Percentiles rank a stretch among this genome's conserved stretches.
phyloP scores from a whole-genome alignment of 1,140 invertebrate species.

The Nebria ingens region DNA sequence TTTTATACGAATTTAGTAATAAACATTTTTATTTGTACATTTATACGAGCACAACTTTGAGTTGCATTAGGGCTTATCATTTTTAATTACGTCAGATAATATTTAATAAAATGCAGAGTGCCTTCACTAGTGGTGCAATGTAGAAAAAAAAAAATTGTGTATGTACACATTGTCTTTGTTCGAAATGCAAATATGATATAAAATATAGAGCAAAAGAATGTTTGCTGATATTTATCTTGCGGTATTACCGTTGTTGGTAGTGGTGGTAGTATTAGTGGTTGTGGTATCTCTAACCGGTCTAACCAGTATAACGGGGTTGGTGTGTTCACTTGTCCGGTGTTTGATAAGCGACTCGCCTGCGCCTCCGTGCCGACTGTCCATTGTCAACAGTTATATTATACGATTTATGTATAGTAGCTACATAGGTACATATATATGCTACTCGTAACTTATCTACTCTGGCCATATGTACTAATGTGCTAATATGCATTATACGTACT shows the following conservation, averaged over 20 bases:
- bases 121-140: neutral
- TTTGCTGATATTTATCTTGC: neutral
- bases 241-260: neutral
- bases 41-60: neutral
- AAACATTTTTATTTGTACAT: neutral
- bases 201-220: neutral
- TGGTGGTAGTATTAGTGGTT: no score
- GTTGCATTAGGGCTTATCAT: neutral
- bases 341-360: neutral
- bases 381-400: neutral
- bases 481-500: no score
- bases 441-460: no score
- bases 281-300: no score
- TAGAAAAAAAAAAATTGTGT: neutral
- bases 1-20: neutral
- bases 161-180: slow-evolving; percentile 9
- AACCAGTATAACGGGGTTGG: neutral
- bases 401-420: no score
- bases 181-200: neutral
- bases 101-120: neutral
- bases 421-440: no score
- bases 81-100: slow-evolving; percentile 1
- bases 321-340: neutral
- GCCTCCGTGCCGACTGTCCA: neutral
- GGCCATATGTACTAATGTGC: no score